Percentiles rank a stretch among this genome's conserved stretches.
phyloP scores from a whole-genome alignment of 1,140 invertebrate species.

The Macrotrachela quadricornifera region DNA sequence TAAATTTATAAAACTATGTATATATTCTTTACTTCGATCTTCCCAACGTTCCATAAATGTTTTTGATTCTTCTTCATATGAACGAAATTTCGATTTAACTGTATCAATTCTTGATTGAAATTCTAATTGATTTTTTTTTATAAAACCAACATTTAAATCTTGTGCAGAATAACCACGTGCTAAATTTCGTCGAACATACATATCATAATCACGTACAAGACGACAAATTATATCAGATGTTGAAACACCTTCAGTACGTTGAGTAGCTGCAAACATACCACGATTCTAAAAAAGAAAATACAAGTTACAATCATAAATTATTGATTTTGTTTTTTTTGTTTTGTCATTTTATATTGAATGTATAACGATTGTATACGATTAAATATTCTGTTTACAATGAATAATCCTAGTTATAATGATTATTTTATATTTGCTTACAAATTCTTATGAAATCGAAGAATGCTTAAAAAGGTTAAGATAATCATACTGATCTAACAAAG shows the following conservation, averaged over 20 bases:
- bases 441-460: too few relatives aligned
- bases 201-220: constrained; percentile 93
- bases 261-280: constrained; percentile 60
- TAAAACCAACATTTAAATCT: constrained; percentile 81
- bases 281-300: neutral
- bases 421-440: too few relatives aligned
- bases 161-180: constrained; percentile 87
- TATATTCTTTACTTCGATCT: constrained; percentile 80
- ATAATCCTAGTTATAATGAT: too few relatives aligned
- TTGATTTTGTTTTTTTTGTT: too few relatives aligned
- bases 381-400: too few relatives aligned
- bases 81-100: constrained; percentile 44
- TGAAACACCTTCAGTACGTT: constrained; percentile 83
- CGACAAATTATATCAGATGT: constrained; percentile 92
- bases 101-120: constrained; percentile 85
- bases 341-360: too few relatives aligned
- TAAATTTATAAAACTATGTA: constrained; percentile 69
- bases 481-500: too few relatives aligned
- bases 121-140: constrained; percentile 65
- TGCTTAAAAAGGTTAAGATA: too few relatives aligned
- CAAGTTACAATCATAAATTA: too few relatives aligned
- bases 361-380: too few relatives aligned
- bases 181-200: constrained; percentile 87
- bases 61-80: constrained; percentile 60
- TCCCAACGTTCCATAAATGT: constrained; percentile 86